Conservation (phyloP, 1,140 invertebrate genomes). For the Lineus longissimus region DNA sequence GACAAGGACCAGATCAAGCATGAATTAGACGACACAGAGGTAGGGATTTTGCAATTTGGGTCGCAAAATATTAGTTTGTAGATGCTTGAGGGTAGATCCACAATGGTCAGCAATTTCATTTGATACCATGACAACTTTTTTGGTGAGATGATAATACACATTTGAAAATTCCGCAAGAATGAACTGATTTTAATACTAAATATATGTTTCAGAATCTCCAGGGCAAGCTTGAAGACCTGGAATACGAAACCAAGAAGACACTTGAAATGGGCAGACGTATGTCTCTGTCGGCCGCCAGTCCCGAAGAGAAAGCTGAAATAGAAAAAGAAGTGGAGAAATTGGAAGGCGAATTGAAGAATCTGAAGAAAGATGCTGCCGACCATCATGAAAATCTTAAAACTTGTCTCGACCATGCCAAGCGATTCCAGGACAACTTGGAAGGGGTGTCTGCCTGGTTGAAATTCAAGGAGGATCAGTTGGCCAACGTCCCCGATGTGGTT, state of each 20-base stretch:
- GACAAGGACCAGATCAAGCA: slow-evolving; percentile 13
- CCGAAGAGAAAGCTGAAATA: slow-evolving; percentile 81
- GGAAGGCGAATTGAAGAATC: slow-evolving; percentile 31
- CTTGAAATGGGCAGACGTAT: neutral
- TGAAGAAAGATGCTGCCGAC: slow-evolving; percentile 29
- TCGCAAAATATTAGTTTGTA: too few relatives aligned
- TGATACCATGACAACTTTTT: too few relatives aligned
- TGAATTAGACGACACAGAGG: slow-evolving; percentile 31
- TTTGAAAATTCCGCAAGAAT: too few relatives aligned
- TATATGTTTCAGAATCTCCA: neutral
- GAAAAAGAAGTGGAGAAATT: slow-evolving; percentile 64
- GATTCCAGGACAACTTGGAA: slow-evolving; percentile 80
- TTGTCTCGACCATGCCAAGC: slow-evolving; percentile 75
- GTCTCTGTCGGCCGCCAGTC: neutral
- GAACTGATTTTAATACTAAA: too few relatives aligned
- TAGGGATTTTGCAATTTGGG: slow-evolving; percentile 32
- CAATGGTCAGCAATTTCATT: too few relatives aligned
- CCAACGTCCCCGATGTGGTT: slow-evolving; percentile 69
- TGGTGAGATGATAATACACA: too few relatives aligned
- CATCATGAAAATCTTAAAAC: slow-evolving; percentile 32
- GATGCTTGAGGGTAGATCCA: too few relatives aligned
- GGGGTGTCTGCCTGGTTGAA: slow-evolving; percentile 83
- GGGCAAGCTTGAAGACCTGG: neutral
- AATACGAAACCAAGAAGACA: neutral
- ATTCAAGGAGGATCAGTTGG: slow-evolving; percentile 79